Evolutionary conservation across 2,113 vertebrate genomes (phyloP).

Genomic region (Thamnophis sirtalis): DNA sequence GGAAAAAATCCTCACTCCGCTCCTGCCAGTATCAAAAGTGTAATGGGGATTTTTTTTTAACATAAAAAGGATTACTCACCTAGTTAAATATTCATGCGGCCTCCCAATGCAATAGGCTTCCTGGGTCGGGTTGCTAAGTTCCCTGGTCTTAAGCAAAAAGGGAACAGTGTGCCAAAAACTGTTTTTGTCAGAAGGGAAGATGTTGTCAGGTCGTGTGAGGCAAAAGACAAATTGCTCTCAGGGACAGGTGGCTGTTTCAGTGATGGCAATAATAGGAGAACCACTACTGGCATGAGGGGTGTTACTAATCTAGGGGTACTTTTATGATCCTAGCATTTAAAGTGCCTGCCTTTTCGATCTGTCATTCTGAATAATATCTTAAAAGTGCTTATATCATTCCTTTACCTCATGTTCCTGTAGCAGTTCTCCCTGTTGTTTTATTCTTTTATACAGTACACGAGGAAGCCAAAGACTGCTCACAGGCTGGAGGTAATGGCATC

Average conservation of each 20-base stretch:
- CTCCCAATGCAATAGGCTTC: constrained; percentile 16
- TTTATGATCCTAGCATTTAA: background rate
- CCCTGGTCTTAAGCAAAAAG: background rate
- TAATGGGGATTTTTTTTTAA: constrained; percentile 25
- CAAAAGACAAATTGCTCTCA: constrained; percentile 1
- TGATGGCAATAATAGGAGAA: constrained; percentile 10
- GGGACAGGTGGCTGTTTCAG: background rate
- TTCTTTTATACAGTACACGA: background rate
- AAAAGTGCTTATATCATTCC: background rate
- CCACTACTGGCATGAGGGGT: background rate
- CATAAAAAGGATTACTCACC: constrained; percentile 25
- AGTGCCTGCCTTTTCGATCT: background rate
- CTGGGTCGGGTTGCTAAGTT: background rate
- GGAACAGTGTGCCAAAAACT: background rate
- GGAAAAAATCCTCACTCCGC: background rate
- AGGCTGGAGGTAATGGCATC: background rate
- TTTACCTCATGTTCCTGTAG: background rate
- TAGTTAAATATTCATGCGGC: constrained; percentile 5
- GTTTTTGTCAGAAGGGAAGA: background rate
- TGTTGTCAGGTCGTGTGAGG: background rate
- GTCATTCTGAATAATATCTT: background rate
- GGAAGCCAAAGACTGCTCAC: background rate
- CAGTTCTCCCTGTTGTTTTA: background rate
- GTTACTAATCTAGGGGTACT: constrained; percentile 18
- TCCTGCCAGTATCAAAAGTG: background rate